Base-by-base conservation (phyloP, 2,113 vertebrate genomes). In the Vireo altiloquus region DNA sequence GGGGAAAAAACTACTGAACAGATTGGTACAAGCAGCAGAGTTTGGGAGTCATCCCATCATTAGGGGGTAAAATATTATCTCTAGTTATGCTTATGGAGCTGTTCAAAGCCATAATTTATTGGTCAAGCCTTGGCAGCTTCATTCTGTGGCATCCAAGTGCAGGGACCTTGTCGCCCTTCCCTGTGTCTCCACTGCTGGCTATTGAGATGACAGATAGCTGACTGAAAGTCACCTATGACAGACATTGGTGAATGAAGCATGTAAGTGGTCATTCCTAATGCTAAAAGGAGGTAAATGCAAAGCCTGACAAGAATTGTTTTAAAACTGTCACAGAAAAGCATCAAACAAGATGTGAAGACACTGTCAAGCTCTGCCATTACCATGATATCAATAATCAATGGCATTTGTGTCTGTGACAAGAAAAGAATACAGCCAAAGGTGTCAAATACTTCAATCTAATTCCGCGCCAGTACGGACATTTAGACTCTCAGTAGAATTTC, bases 141-240 rank as follows among this genome's bases (percentile, higher is more conserved):
- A 35, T 52, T 33, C 47, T 65, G 54, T 18, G 15, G 9, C 20
- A 80, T 40, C 25, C 49, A 52, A 69, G 15, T 24, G 33, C 59
- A 86, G 37, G 23, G n/a, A n/a, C 15, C 14, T 9, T 61, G 59
- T 46, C 54, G 49, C 20, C 46, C 13, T 37, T 75, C 16, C 59
- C 18, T 18, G 7, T 31, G 56, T 47, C 69, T 80, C 56, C 28
- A 18, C 23, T 49, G 42, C 1, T 81, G 69, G 28, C 25, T 35
- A 11, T 1, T 39, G 40, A 71, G 63, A 47, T 0, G 3, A 40
- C 40, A 35, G n/a, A n/a, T 3, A 89, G 65, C 24, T 1, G 1
- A 49, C 10, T 2, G 0, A 33, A 49, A 54, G 44, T 5, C 33
- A 15, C 52, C n/a, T n/a, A n/a, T n/a, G n/a, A 65, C 23, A 69